A percentile compares a stretch with the other conserved stretches of the same genome.
Conservation (phyloP, 2,113 vertebrate genomes). For the Oryzias melastigma region DNA sequence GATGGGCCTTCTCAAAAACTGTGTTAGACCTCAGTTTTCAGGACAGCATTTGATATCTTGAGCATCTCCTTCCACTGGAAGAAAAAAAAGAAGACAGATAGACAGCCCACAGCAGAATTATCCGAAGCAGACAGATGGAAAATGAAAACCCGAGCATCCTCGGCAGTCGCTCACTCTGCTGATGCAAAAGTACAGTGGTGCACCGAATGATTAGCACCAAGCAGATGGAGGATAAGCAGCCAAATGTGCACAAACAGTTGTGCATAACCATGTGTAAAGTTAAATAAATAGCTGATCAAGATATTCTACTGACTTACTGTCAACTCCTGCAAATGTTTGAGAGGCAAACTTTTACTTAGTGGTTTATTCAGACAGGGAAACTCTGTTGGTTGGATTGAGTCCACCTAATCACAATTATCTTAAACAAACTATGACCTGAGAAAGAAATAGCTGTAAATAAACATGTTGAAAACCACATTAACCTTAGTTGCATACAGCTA, state of each 20-base stretch:
- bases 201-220: slow-evolving; percentile 39
- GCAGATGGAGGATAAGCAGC: slow-evolving; percentile 37
- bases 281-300: not conserved
- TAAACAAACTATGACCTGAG: too few relatives aligned
- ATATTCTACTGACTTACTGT: not conserved
- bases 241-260: not conserved
- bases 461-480: too few relatives aligned
- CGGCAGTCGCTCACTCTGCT: slow-evolving; percentile 18
- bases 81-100: slow-evolving; percentile 9
- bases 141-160: slow-evolving; percentile 43
- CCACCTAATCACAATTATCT: too few relatives aligned
- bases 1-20: slow-evolving; percentile 36
- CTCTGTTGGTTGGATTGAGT: too few relatives aligned
- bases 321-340: too few relatives aligned
- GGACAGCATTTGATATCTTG: slow-evolving; percentile 30
- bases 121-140: slow-evolving; percentile 60
- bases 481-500: too few relatives aligned
- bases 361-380: too few relatives aligned
- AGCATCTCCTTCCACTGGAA: slow-evolving; percentile 32
- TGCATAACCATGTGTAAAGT: slow-evolving; percentile 17
- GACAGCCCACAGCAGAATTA: slow-evolving; percentile 26
- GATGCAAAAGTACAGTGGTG: slow-evolving; percentile 48
- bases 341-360: too few relatives aligned
- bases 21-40: slow-evolving; percentile 17
- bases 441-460: too few relatives aligned